Percentiles rank a stretch among this genome's conserved stretches.
phyloP scores from a whole-genome alignment of 2,888 invertebrate species.

The Standfussiana lucernea region DNA sequence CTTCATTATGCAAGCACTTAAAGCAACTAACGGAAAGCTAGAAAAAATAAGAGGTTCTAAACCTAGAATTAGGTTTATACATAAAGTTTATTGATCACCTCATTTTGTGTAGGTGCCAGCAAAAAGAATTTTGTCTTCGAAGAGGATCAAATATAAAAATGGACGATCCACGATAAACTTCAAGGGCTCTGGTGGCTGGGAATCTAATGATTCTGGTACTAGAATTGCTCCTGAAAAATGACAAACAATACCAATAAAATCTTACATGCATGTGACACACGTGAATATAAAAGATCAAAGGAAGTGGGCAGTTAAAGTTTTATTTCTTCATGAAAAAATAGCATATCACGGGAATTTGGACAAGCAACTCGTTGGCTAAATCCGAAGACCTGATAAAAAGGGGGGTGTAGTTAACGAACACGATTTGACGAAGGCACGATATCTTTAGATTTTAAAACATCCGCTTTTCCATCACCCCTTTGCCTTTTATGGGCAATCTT shows the following conservation, averaged over 20 bases:
- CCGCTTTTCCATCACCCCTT: neutral
- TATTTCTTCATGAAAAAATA: slow-evolving; percentile 4
- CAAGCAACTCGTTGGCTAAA: slow-evolving; percentile 12
- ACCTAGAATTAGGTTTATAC: neutral
- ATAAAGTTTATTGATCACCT: slow-evolving; percentile 13
- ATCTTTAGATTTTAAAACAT: neutral
- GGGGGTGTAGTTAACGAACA: neutral
- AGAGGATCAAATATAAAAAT: slow-evolving; percentile 61
- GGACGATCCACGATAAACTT: slow-evolving; percentile 64
- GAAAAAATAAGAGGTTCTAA: too few relatives aligned
- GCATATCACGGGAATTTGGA: neutral
- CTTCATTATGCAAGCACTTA: slow-evolving; percentile 4
- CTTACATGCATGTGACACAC: neutral
- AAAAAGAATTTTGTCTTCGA: slow-evolving; percentile 65
- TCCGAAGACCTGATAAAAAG: neutral
- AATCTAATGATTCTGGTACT: slow-evolving; percentile 32
- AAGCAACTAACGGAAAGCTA: neutral
- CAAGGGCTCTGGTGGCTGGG: slow-evolving; percentile 52
- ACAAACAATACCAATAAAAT: slow-evolving; percentile 19
- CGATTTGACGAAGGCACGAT: neutral
- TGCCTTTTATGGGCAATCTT: neutral
- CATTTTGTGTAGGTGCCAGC: slow-evolving; percentile 58
- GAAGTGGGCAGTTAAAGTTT: neutral
- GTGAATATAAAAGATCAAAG: neutral
- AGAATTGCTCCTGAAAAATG: slow-evolving; percentile 12